Evolutionary conservation across 2,113 vertebrate genomes (phyloP), one percentile per base, ranked within the genome.

Genomic region (Galemys pyrenaicus): DNA sequence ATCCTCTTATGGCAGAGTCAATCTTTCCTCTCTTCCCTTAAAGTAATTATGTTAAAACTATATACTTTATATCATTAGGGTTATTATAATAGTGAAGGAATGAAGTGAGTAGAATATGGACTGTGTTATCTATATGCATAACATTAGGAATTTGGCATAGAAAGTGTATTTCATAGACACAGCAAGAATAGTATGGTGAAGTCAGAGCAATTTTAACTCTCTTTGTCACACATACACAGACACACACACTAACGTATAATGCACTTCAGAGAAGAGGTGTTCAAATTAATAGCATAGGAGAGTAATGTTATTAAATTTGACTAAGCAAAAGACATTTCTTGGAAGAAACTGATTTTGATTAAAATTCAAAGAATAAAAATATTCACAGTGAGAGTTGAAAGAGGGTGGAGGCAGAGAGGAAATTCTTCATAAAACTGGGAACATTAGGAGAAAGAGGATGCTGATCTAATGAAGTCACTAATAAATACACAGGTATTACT

Each of bases 331-430:
- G n/a, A n/a, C 22, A 74, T 51, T 95, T 97, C 46, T 60, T 68
- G 16, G 73, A 79, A 92, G 78, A 64, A 92, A 88, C 28, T 44
- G 46, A 90, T 86, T 83, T 88, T 82, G 78, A 83, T 26, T 89
- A 65, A 68, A 67, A 88, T 64, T 93, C 12, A 54, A 93, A 79
- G 64, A 41, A 90, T 19, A 32, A 70, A 70, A 87, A 32, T 28
- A 68, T 81, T 95, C 84, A 49, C 24, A 71, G n/a, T 78, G 46
- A 49, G 24, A 84, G 54, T 6, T 58, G 54, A 19, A 46, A 83
- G 2, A 73, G 19, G 56, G 62, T 54, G 6, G 17, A 22, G 6
- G 13, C 4, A 78, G 46, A 81, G 5, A 73, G 41, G 32, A 94
- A 80, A 94, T 30, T 39, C 58, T 89, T 88, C n/a, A 83, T 67